These are phyloP conservation scores for Sebastes steindachneri DNA, from an alignment of 2,797 vertebrate genomes.

Conservation along the genomic window DNA sequence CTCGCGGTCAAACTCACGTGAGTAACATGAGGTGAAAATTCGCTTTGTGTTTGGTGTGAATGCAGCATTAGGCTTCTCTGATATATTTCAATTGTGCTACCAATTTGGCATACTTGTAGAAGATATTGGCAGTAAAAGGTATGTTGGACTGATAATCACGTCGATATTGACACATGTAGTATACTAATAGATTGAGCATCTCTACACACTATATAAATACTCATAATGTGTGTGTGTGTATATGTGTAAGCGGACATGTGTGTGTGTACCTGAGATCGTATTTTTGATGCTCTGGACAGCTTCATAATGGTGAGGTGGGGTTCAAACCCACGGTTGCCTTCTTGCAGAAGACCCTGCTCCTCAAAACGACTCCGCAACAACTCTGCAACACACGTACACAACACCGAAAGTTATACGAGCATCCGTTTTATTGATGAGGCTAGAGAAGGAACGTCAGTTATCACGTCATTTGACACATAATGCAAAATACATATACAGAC, in stretches of 20 bases:
- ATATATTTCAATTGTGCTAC: background rate
- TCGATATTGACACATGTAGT: background rate
- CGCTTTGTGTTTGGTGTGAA: rapidly evolving
- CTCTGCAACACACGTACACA: slow-evolving; percentile 43
- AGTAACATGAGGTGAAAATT: too few relatives aligned
- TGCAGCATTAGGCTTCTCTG: background rate
- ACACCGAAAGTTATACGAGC: background rate
- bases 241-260: background rate
- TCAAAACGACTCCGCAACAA: slow-evolving; percentile 80
- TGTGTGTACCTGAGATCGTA: slow-evolving; percentile 85
- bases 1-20: rapidly evolving
- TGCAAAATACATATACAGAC: background rate
- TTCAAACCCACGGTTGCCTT: slow-evolving; percentile 86
- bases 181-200: background rate
- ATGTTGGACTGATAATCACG: background rate
- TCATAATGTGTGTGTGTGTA: background rate
- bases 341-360: slow-evolving; percentile 87
- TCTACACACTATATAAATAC: background rate
- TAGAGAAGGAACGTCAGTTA: background rate
- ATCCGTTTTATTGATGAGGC: background rate
- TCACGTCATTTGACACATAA: background rate
- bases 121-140: background rate
- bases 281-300: slow-evolving; percentile 88
- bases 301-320: slow-evolving; percentile 99
- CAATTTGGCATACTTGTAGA: background rate